Conservation (phyloP, 2,113 vertebrate species). For the Muntiacus muntjak region DNA sequence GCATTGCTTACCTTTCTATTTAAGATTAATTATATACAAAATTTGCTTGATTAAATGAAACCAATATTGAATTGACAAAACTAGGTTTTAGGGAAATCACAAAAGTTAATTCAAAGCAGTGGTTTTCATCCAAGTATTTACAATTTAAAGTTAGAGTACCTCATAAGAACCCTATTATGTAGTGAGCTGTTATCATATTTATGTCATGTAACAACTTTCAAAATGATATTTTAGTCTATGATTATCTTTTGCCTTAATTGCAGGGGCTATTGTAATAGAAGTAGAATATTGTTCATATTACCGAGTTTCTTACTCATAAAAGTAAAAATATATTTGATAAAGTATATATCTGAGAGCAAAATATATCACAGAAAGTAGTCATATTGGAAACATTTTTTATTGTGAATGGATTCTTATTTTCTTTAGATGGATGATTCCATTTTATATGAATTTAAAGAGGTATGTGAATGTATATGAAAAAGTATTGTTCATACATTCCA, state of each 20-base stretch:
- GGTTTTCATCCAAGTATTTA: background rate
- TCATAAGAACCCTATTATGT: background rate
- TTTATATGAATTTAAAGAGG: background rate
- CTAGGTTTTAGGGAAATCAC: background rate
- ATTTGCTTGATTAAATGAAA: background rate
- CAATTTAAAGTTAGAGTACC: background rate
- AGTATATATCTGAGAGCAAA: background rate
- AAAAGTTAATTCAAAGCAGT: background rate
- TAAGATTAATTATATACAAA: constrained; percentile 4
- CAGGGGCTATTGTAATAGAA: background rate
- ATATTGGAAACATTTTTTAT: background rate
- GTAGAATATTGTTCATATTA: background rate
- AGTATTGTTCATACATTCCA: background rate
- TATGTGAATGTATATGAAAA: background rate
- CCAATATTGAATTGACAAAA: background rate
- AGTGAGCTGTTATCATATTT: background rate
- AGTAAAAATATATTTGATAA: background rate
- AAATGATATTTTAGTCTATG: background rate
- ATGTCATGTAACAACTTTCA: background rate
- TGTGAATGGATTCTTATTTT: background rate
- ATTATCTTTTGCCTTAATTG: background rate
- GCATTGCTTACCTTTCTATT: background rate
- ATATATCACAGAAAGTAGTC: background rate
- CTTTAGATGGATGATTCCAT: background rate
- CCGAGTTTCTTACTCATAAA: background rate